phyloP scores from a whole-genome alignment of 2,113 vertebrate genomes.

The Morone chrysops region DNA sequence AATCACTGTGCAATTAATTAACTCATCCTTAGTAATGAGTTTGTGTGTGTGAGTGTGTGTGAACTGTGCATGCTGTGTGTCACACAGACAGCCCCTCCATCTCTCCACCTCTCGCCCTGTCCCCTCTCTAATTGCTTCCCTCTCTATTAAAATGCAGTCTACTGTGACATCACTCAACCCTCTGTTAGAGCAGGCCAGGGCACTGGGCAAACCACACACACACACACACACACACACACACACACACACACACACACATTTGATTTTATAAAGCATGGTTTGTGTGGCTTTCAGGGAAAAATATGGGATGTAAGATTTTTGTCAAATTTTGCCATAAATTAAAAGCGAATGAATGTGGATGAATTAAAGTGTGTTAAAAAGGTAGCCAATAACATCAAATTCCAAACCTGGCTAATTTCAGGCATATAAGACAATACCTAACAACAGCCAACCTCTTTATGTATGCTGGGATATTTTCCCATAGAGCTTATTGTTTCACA shows the following conservation, averaged over 20 bases:
- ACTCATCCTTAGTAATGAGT: slow-evolving; percentile 85
- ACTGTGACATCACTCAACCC: slow-evolving; percentile 84
- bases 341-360: too few species aligned
- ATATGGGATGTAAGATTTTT: slow-evolving; percentile 11
- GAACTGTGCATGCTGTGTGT: slow-evolving; percentile 75
- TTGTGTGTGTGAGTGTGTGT: slow-evolving; percentile 72
- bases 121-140: slow-evolving; percentile 83
- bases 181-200: slow-evolving; percentile 64
- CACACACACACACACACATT: slow-evolving; percentile 34
- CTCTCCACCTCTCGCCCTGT: slow-evolving; percentile 81
- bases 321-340: not conserved
- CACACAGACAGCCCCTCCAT: slow-evolving; percentile 78
- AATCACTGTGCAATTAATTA: slow-evolving; percentile 87
- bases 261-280: slow-evolving; percentile 24
- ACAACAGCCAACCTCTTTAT: too few species aligned
- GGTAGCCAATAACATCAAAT: too few species aligned
- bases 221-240: slow-evolving; percentile 27
- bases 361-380: too few species aligned
- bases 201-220: slow-evolving; percentile 36
- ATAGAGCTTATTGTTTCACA: too few species aligned
- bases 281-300: slow-evolving; percentile 24
- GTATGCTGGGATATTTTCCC: too few species aligned
- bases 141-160: slow-evolving; percentile 86
- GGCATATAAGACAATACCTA: too few species aligned
- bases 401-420: too few species aligned